Evolutionary conservation across 2,888 invertebrate species (phyloP).

Genomic region (Drosophila limbata): DNA sequence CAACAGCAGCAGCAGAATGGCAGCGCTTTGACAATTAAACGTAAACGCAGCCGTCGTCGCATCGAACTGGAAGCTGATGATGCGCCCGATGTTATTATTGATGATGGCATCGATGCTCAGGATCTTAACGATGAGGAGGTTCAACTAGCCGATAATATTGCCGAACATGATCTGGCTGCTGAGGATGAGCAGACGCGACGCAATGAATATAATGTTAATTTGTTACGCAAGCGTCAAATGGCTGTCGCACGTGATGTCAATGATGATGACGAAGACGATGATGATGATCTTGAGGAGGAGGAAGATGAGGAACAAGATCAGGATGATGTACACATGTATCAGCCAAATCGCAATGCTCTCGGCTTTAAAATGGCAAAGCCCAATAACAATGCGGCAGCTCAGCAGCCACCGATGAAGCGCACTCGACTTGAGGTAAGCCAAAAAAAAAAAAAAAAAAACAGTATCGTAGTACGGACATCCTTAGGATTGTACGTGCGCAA

Average conservation of each 20-base stretch:
- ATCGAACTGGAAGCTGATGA: constrained; percentile 68
- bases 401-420: constrained; percentile 35
- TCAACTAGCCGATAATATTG: constrained; percentile 71
- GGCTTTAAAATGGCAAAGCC: constrained; percentile 6
- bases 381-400: constrained; percentile 5
- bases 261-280: constrained; percentile 52
- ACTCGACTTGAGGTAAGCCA: constrained; percentile 34
- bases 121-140: constrained; percentile 69
- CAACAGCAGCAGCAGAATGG: constrained; percentile 49
- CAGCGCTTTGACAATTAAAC: constrained; percentile 34
- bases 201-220: constrained; percentile 60
- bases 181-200: constrained; percentile 66
- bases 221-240: constrained; percentile 46
- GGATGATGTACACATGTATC: constrained; percentile 42
- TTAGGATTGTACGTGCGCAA: not conserved
- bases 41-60: constrained; percentile 77
- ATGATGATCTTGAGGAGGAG: constrained; percentile 46
- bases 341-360: constrained; percentile 13
- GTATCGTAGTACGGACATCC: not conserved
- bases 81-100: constrained; percentile 54
- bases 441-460: not conserved
- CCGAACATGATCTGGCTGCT: constrained; percentile 67
- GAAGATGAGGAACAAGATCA: constrained; percentile 60
- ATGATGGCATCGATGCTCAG: constrained; percentile 67
- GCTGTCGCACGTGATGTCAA: constrained; percentile 28